phyloP scores from a whole-genome alignment of 2,888 invertebrate genomes.

The Pandemis heparana region DNA sequence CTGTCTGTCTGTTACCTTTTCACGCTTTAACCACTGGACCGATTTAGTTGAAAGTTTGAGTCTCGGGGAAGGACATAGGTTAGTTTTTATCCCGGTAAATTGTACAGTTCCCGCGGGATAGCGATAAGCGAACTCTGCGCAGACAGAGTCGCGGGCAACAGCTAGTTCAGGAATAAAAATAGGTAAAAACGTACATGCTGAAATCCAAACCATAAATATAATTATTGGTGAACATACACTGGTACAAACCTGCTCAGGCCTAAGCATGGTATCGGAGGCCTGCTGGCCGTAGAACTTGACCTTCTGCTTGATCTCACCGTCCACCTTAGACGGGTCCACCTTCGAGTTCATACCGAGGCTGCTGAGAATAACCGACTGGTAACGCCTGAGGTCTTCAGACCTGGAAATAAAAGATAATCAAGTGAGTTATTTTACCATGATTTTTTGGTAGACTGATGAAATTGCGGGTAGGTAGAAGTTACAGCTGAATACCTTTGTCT shows the following conservation, averaged over 20 bases:
- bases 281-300: conserved; percentile 94
- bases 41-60: no score
- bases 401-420: conserved; percentile 57
- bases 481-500: no score
- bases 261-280: conserved; percentile 90
- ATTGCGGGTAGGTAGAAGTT: no score
- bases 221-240: conserved; percentile 1
- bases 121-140: no score
- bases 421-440: not conserved
- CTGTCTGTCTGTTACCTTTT: no score
- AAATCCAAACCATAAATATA: not conserved
- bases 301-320: conserved; percentile 90
- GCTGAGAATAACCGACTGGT: conserved; percentile 92
- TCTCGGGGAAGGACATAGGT: no score
- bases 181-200: not conserved
- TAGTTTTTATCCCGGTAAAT: no score
- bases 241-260: conserved; percentile 89
- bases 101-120: no score
- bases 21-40: no score
- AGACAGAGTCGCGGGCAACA: no score
- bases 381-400: conserved; percentile 91
- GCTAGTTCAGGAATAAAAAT: conserved; percentile 12
- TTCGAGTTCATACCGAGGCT: conserved; percentile 90
- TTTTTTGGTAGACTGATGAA: no score
- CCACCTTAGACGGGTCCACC: conserved; percentile 91